Percentiles rank a stretch among this genome's conserved stretches.
Evolutionary conservation across 2,797 vertebrate species (phyloP).

Genomic region (Spondyliosoma cantharus): DNA sequence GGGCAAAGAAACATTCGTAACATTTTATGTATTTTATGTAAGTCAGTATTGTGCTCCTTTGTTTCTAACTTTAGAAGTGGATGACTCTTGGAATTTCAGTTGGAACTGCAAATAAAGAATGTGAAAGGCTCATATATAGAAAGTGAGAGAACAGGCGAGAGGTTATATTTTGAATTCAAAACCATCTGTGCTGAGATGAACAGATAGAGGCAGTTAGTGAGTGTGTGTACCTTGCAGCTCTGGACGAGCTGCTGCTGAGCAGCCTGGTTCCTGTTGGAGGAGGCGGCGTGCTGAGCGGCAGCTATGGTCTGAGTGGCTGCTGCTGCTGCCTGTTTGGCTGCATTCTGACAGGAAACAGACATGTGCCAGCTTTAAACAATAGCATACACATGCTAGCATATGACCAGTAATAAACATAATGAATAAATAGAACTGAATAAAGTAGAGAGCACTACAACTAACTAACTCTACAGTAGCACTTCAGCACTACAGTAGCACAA

Average conservation of each 20-base stretch:
- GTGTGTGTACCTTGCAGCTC: slow-evolving; percentile 91
- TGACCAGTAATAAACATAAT: background rate
- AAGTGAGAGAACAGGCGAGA: too few species aligned
- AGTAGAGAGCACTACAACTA: background rate
- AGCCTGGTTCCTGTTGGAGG: slow-evolving; percentile 92
- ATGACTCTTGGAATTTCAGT: background rate
- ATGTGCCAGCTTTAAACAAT: background rate
- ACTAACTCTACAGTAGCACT: too few species aligned
- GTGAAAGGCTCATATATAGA: background rate
- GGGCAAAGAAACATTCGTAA: background rate
- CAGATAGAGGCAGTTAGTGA: slow-evolving; percentile 10
- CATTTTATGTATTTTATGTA: background rate
- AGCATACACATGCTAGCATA: background rate
- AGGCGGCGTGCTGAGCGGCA: slow-evolving; percentile 92
- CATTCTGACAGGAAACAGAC: slow-evolving; percentile 83
- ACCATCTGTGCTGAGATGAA: background rate
- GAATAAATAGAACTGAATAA: background rate
- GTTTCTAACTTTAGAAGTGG: background rate
- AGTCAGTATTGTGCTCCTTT: background rate
- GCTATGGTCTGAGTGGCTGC: slow-evolving; percentile 97
- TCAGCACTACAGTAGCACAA: background rate
- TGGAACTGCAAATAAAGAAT: background rate
- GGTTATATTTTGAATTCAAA: background rate
- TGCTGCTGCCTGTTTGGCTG: slow-evolving; percentile 95
- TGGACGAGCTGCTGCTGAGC: slow-evolving; percentile 96